These are phyloP conservation scores for Sus scrofa DNA, from an alignment of 2,113 vertebrate genomes.

Conservation along the genomic window T2T-Sscrofa CM000821.6:11063501-11064000, in stretches of 20 bases:
- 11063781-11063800: constrained; percentile 82
- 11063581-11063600: not conserved
- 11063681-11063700: constrained; percentile 68
- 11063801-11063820: constrained; percentile 85
- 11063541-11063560: not conserved
- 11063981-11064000: constrained; percentile 19
- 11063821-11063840: constrained; percentile 85
- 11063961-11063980: not conserved
- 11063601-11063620: constrained; percentile 71
- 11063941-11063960: not conserved
- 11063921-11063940: constrained; percentile 52
- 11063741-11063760: constrained; percentile 65
- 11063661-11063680: constrained; percentile 76
- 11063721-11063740: constrained; percentile 74
- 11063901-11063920: constrained; percentile 37
- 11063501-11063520: not conserved
- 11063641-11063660: constrained; percentile 71
- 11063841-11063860: constrained; percentile 73
- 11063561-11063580: constrained; percentile 12
- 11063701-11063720: constrained; percentile 77
- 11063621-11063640: constrained; percentile 66
- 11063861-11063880: constrained; percentile 72
- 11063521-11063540: not conserved
- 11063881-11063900: constrained; percentile 51
- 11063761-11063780: constrained; percentile 71